Percentiles rank a stretch among this genome's conserved stretches.
phyloP scores from a whole-genome alignment of 2,888 invertebrate genomes.

The Lathronympha strigana region DNA sequence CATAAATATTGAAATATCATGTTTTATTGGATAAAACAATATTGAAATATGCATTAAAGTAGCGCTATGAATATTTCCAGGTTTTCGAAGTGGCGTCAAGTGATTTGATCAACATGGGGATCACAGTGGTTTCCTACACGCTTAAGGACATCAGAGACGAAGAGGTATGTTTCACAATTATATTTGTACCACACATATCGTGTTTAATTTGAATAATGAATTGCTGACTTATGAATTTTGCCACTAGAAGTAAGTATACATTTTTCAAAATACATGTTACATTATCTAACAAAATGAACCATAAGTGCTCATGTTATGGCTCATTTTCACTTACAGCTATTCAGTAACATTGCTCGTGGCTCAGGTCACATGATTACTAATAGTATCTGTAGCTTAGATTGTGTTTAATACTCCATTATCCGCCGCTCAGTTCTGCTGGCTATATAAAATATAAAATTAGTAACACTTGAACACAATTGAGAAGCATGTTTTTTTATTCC shows the following conservation, averaged over 20 bases:
- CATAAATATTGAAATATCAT: too few relatives aligned
- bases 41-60: not conserved
- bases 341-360: too few relatives aligned
- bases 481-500: slow-evolving; percentile 60
- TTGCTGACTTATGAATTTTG: not conserved
- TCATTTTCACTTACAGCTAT: too few relatives aligned
- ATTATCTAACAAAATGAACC: too few relatives aligned
- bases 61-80: slow-evolving; percentile 55
- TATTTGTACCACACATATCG: not conserved
- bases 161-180: slow-evolving; percentile 86
- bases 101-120: slow-evolving; percentile 98
- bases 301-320: too few relatives aligned
- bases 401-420: not conserved
- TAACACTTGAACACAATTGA: slow-evolving; percentile 46
- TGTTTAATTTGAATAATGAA: not conserved
- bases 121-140: slow-evolving; percentile 97
- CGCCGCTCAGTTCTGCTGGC: slow-evolving; percentile 9
- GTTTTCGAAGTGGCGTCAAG: slow-evolving; percentile 98
- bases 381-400: not conserved
- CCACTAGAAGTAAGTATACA: too few relatives aligned
- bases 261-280: too few relatives aligned
- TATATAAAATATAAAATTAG: slow-evolving; percentile 5
- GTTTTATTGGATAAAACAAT: too few relatives aligned
- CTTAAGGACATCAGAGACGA: slow-evolving; percentile 97
- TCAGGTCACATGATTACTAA: not conserved